These are phyloP conservation scores for Cotesia glomerata DNA, from an alignment of 1,140 invertebrate genomes.

Conservation along the genomic window DNA sequence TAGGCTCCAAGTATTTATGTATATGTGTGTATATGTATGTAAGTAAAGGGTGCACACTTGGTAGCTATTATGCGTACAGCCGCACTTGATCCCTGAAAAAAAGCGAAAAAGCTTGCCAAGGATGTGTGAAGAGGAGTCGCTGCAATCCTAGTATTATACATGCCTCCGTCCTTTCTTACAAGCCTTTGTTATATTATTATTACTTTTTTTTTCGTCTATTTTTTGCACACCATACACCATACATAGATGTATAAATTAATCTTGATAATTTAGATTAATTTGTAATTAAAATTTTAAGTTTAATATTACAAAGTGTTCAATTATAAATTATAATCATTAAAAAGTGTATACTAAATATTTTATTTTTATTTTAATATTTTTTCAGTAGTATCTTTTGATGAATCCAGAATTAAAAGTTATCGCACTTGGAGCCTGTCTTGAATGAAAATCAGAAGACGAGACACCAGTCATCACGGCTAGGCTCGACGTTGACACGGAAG, in stretches of 20 bases:
- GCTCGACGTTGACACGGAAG: neutral
- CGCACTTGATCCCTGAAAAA: conserved; percentile 10
- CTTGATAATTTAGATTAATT: no score
- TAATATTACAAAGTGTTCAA: no score
- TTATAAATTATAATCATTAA: no score
- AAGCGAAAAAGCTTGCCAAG: neutral
- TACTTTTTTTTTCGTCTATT: no score
- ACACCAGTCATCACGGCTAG: neutral
- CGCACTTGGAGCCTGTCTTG: neutral
- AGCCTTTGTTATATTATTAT: no score
- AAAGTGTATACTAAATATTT: no score
- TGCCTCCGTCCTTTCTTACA: no score
- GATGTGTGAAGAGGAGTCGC: neutral
- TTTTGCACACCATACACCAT: no score
- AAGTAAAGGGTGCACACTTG: neutral
- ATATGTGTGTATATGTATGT: conserved; percentile 1
- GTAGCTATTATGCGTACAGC: neutral
- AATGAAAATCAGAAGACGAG: neutral
- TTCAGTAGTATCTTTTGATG: neutral
- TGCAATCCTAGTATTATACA: neutral
- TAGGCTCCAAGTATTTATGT: neutral
- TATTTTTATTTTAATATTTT: neutral
- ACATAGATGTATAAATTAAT: no score
- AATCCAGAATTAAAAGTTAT: neutral
- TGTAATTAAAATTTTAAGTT: no score